Base-by-base conservation (phyloP, 64 coral and sea anemone genomes). In the Actinia tenebrosa region DNA sequence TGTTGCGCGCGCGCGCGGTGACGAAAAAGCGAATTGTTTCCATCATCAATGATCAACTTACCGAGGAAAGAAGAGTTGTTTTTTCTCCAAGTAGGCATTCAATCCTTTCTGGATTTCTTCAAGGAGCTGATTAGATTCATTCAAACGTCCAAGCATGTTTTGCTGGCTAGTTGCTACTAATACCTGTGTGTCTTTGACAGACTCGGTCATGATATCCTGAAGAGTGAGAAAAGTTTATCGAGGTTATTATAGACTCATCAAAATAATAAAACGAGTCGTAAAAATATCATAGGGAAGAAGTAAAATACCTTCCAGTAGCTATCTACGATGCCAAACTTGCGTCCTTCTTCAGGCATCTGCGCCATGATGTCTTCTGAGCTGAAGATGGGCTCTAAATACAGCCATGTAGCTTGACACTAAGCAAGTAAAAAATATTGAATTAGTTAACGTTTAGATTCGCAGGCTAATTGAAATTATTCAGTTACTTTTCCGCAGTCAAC, bases 331-430 rank as follows among this genome's bases (percentile, higher is more conserved):
- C 96, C 96, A 92, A 98, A 98, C 90, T 98, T 98, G 52, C 96
- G 66, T 61, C 96, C 96, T 80, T 98, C 96, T 56, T 98, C 96
- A 9, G 96, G 96, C 96, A 98, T 98, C 85, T 98, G 96, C 19
- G 96, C 96, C 96, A 98, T 98, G 69, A 98, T 98, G 42, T 98
- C 96, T 86, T 98, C 96, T 14, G 96, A 98, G 50, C 96, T 98
- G 64, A 58, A 58, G 56, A 58, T 58, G 3, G 56, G 56, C 10
- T 58, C 56, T 16, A 58, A 16, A 58, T 58, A 98, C 79, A 98
- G 82, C 96, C 96, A 98, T 56, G 96, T 98, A 17, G 96, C 92
- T 87, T 98, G 96, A 19, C 96, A 98, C 96, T 98, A 16, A 58
- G 3, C 7, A 13, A 58, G 56, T 16, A 58, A 58, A 11, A 16